Evolutionary conservation across 1,140 invertebrate species (phyloP).

Genomic region (Drosophila takahashii): DNA sequence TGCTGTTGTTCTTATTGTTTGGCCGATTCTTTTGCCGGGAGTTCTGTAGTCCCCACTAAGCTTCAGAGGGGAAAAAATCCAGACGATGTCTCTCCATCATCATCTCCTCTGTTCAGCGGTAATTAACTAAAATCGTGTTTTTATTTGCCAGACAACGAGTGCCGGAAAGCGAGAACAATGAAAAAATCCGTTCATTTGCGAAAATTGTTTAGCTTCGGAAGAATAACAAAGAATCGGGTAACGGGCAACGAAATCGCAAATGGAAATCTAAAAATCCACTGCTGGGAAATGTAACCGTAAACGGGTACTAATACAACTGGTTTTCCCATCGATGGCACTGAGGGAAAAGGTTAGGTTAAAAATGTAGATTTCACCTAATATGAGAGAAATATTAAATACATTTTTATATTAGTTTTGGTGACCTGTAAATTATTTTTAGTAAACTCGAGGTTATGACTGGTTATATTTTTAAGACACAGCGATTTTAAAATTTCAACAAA

Average conservation of each 20-base stretch:
- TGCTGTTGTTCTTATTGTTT: conserved; percentile 50
- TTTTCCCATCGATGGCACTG: conserved; percentile 7
- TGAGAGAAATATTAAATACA: too few relatives aligned
- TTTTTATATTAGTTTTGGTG: too few relatives aligned
- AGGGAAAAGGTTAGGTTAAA: neutral
- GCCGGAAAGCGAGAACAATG: conserved; percentile 44
- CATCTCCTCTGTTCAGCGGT: conserved; percentile 28
- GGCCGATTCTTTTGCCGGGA: conserved; percentile 4
- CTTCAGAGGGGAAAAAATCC: conserved; percentile 42
- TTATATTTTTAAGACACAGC: too few relatives aligned
- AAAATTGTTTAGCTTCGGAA: conserved; percentile 63
- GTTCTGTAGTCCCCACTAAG: conserved; percentile 20
- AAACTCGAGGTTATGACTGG: too few relatives aligned
- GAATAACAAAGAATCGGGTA: conserved; percentile 41
- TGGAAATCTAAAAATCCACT: conserved; percentile 46
- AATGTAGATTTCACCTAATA: too few relatives aligned
- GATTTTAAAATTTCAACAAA: too few relatives aligned
- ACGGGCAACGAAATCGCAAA: conserved; percentile 37
- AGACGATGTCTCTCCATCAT: conserved; percentile 29
- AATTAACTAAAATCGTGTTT: conserved; percentile 73
- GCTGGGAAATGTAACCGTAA: conserved; percentile 43
- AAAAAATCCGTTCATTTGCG: conserved; percentile 65
- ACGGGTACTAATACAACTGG: conserved; percentile 46
- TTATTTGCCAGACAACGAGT: conserved; percentile 43
- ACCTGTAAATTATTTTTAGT: too few relatives aligned